These are phyloP conservation scores for Calcarius lapponicus DNA, from an alignment of 2,797 vertebrate genomes.

Conservation along the genomic window DNA sequence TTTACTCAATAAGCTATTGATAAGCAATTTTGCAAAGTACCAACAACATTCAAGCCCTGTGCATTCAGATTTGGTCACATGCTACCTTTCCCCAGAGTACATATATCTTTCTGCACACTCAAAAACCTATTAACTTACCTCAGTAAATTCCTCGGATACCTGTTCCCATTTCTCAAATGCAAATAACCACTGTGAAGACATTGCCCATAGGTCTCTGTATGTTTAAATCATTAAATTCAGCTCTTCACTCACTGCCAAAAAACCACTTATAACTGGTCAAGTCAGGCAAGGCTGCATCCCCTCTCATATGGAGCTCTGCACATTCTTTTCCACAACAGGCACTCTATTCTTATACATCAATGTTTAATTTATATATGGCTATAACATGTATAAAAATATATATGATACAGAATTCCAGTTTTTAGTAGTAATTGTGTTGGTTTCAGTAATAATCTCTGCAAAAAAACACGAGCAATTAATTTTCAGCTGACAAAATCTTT, in stretches of 20 bases:
- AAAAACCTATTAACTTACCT: neutral
- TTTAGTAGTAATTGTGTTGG: neutral
- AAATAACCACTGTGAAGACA: neutral
- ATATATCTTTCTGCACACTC: neutral
- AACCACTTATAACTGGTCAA: neutral
- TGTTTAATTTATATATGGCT: neutral
- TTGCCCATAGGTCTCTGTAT: neutral
- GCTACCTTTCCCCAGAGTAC: neutral
- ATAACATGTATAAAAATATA: neutral
- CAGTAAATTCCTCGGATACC: neutral
- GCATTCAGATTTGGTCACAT: neutral
- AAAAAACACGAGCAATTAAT: neutral
- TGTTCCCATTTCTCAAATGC: neutral
- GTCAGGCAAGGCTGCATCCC: neutral
- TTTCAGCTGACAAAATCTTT: neutral
- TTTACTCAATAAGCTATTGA: slow-evolving; percentile 2
- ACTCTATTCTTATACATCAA: neutral
- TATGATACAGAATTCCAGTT: neutral
- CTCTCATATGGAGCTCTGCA: neutral
- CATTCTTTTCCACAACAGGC: neutral
- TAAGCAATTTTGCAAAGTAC: neutral
- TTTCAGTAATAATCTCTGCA: neutral
- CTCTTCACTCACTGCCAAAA: neutral
- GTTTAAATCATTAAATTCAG: neutral
- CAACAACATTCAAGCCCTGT: neutral